phyloP scores from a whole-genome alignment of 2,888 invertebrate genomes.

The Cerceris rybyensis region DNA sequence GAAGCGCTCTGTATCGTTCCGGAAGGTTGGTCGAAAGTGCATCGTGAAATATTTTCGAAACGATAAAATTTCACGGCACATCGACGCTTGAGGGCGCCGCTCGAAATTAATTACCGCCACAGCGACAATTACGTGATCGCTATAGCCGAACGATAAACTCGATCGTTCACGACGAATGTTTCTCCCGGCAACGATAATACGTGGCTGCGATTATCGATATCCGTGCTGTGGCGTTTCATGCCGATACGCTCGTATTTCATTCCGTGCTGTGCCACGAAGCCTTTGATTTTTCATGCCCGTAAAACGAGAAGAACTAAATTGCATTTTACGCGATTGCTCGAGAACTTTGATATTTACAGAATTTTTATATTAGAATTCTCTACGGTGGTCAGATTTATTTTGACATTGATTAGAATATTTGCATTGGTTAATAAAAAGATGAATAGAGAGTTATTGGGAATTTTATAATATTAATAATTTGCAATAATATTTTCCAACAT shows the following conservation, averaged over 20 bases:
- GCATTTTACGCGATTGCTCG: too few relatives aligned
- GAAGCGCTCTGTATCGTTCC: constrained; percentile 4
- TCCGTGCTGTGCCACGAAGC: not conserved
- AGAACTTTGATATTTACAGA: too few relatives aligned
- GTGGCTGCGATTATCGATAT: constrained; percentile 16
- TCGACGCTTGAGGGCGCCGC: not conserved
- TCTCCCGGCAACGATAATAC: constrained; percentile 8
- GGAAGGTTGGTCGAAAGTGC: not conserved
- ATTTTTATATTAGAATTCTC: too few relatives aligned
- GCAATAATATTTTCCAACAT: too few relatives aligned
- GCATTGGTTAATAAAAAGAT: too few relatives aligned
- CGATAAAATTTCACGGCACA: constrained; percentile 7
- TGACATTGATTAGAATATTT: too few relatives aligned
- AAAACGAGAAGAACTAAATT: too few relatives aligned
- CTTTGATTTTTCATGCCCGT: not conserved
- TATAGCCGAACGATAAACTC: not conserved
- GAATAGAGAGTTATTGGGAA: too few relatives aligned
- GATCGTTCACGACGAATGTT: constrained; percentile 4
- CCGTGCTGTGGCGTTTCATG: not conserved
- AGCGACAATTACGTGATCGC: constrained; percentile 24
- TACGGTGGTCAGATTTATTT: too few relatives aligned
- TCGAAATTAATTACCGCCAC: constrained; percentile 32
- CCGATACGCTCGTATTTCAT: not conserved
- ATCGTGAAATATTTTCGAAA: constrained; percentile 32
- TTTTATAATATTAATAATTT: too few relatives aligned